Base-by-base conservation (phyloP, 1,140 invertebrate species). In the Melitaea cinxia region DNA sequence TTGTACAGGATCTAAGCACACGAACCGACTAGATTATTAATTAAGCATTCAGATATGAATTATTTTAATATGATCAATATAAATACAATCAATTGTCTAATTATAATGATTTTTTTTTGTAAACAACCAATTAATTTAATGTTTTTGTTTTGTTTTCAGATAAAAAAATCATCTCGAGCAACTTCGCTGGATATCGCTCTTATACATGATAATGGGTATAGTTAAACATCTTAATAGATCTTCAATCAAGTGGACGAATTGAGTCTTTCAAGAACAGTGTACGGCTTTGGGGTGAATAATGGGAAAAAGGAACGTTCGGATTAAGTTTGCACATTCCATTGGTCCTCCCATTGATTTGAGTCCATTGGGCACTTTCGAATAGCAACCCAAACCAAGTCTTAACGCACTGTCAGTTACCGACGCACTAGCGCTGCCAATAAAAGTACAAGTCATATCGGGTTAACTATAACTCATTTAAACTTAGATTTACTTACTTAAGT, bases 361-460 rank as follows among this genome's bases (percentile, higher is more conserved):
- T 68, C 68, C 73, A 77, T 70, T 75, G 72, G 77, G 71, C 68
- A 65, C 74, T 61, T 78, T 65, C 61, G 81, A 79, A 75, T 88
- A 87, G 80, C 77, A 74, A 72, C 73, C 78, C 60, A 73, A 69
- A 73, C 74, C 68, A 71, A 75, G 65, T 71, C 61, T 68, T 10
- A 56, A 73, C 42, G 70, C 73, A 83, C 68, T 76, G 73, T 73
- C 80, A 88, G 86, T 89, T 88, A 89, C 86, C 88, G 80, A 84
- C 85, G 85, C 85, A 80, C 78, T 78, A 81, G 88, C 88, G 82
- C 85, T 83, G 86, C 86, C 88, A 88, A 89, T 89, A 85, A 82
- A 67, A 91, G 86, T 89, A 91, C 88, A 89, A 89, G 86, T 88
- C 85, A 89, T 82, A 82, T 74, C 84, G 80, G 85, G 82, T 90